A percentile compares a stretch with the other conserved stretches of the same genome.
phyloP scores from a whole-genome alignment of 2,113 vertebrate species.

The Calcarius ornatus region DNA sequence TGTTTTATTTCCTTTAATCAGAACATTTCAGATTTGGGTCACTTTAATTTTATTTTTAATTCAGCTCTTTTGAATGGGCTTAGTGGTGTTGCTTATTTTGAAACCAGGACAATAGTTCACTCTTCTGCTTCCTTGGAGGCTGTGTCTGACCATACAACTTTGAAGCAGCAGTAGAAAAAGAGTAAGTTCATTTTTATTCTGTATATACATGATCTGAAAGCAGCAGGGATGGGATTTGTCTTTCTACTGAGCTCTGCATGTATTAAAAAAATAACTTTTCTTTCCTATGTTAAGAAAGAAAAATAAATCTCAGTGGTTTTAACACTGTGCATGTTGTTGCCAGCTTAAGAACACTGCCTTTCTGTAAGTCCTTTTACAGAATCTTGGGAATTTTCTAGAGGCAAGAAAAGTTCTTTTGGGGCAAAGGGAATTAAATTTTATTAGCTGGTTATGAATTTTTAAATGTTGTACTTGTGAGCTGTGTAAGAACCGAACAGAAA shows the following conservation, averaged over 20 bases:
- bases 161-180: neutral
- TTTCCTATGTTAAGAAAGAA: neutral
- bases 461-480: neutral
- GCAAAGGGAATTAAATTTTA: constrained; percentile 16
- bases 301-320: neutral
- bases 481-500: neutral
- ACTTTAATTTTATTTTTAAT: neutral
- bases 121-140: neutral
- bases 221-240: neutral
- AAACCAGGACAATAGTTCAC: neutral
- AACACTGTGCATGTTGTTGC: neutral
- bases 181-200: neutral
- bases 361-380: neutral
- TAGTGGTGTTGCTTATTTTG: neutral
- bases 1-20: neutral
- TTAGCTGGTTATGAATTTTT: constrained; percentile 42
- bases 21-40: neutral
- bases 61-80: neutral
- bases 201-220: neutral
- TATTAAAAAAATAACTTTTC: neutral
- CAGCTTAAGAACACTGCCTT: neutral
- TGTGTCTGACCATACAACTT: neutral
- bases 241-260: neutral
- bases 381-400: neutral
- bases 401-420: neutral